Percentiles rank a stretch among this genome's conserved stretches.
Evolutionary conservation across 2,797 vertebrate species (phyloP).

Genomic region (Huso huso): DNA sequence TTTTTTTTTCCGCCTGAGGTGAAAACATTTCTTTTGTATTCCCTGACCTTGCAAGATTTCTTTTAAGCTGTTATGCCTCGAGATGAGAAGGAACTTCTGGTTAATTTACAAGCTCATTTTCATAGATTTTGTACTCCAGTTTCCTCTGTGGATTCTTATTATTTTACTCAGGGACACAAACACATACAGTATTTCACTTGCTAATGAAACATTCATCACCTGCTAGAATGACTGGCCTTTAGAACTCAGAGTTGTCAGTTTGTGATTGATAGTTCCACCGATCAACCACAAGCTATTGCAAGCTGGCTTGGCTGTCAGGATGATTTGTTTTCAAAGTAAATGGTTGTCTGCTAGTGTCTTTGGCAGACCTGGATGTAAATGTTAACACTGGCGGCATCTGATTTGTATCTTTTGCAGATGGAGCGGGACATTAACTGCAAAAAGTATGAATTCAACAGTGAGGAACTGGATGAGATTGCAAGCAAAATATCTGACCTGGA

Average conservation of each 20-base stretch:
- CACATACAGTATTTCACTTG: not conserved
- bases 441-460: not conserved
- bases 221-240: slow-evolving; percentile 12
- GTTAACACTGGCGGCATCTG: not conserved
- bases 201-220: slow-evolving; percentile 20
- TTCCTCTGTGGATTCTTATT: too few relatives aligned
- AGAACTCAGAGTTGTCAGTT: not conserved
- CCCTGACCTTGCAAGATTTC: too few relatives aligned
- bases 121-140: too few relatives aligned
- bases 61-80: too few relatives aligned
- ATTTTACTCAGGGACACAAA: not conserved
- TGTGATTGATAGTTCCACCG: not conserved
- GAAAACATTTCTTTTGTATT: too few relatives aligned
- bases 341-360: not conserved
- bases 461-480: slow-evolving; percentile 57
- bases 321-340: not conserved
- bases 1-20: too few relatives aligned
- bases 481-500: slow-evolving; percentile 57
- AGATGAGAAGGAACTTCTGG: too few relatives aligned
- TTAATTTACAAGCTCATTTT: too few relatives aligned
- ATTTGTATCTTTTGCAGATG: slow-evolving; percentile 28
- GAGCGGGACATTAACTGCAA: slow-evolving; percentile 14
- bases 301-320: not conserved
- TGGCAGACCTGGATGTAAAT: not conserved
- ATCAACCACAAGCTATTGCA: not conserved